phyloP scores from a whole-genome alignment of 2,113 vertebrate species.

The Euleptes europaea region DNA sequence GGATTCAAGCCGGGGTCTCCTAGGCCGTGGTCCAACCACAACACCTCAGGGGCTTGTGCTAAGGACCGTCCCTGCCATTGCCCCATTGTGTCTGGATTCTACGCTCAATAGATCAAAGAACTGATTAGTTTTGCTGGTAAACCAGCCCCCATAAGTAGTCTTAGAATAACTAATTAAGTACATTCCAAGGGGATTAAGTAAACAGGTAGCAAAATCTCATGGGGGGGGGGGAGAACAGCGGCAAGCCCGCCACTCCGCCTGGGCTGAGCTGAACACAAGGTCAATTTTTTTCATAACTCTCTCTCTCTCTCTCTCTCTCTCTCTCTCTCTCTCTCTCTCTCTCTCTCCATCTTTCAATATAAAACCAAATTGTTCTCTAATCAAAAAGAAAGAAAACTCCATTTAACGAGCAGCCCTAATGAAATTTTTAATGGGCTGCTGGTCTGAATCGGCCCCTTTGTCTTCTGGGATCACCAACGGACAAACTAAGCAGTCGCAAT shows the following conservation, averaged over 20 bases:
- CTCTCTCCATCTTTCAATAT: neutral
- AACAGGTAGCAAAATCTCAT: neutral
- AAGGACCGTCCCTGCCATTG: too few relatives aligned
- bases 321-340: neutral
- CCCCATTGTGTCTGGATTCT: too few relatives aligned
- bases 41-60: too few relatives aligned
- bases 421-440: slow-evolving; percentile 1
- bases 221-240: neutral
- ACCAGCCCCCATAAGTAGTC: neutral
- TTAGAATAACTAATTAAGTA: neutral
- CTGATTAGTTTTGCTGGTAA: neutral
- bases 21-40: too few relatives aligned
- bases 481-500: neutral
- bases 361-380: neutral
- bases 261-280: neutral
- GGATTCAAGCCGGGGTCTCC: too few relatives aligned
- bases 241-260: neutral
- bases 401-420: neutral
- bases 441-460: neutral
- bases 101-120: too few relatives aligned
- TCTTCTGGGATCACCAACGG: slow-evolving; percentile 9
- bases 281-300: neutral
- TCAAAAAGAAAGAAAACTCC: neutral
- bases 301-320: neutral
- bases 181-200: neutral